Evolutionary conservation across 1,140 invertebrate species (phyloP), one percentile per base, ranked within the genome.

Genomic region (Zeugodacus cucurbitae): DNA sequence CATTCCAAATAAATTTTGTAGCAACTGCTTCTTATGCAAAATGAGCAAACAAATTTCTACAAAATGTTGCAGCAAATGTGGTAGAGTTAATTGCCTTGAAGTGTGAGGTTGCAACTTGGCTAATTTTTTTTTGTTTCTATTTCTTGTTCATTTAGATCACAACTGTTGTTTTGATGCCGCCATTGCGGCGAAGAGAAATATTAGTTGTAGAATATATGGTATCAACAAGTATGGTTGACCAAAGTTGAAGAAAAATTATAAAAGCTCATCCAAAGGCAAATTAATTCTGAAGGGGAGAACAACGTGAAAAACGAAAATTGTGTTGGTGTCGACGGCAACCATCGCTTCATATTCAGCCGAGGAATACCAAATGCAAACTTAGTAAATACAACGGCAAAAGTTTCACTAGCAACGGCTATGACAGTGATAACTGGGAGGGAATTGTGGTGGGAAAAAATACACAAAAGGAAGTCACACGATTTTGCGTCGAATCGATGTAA

Each of bases 101-200:
- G 8, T 48, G 0, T 48, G 44, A 48, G 6, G 44, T 48, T 48
- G 6, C 44, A 48, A 8, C 8, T 48, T 48, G 14, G 44, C 44
- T 11, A 48, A 48, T 11, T 48, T 48, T 48, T 48, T 10, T 2
- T 48, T 48, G 44, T 48, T 48, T 10, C 44, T 14, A 48, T 48
- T 48, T 48, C 14, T 48, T 10, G 44, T 48, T 14, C 44, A 48
- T 48, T 48, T 48, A 11, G 8, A 14, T 11, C 14, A 14, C 44
- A 48, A 48, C 44, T 48, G 44, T n/a, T 48, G 44, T 10, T 14
- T 48, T 48, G 10, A 48, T 48, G 10, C 6, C 58, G 8, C 58
- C 58, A 6, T 20, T 22, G 58, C 58, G 92, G 91, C 92, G 90
- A 89, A 90, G 91, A 92, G 90, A 86, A 92, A 91, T 64, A 20